These are phyloP conservation scores for Gymnodraco acuticeps DNA, from an alignment of 2,797 vertebrate species.

Conservation along the genomic window DNA sequence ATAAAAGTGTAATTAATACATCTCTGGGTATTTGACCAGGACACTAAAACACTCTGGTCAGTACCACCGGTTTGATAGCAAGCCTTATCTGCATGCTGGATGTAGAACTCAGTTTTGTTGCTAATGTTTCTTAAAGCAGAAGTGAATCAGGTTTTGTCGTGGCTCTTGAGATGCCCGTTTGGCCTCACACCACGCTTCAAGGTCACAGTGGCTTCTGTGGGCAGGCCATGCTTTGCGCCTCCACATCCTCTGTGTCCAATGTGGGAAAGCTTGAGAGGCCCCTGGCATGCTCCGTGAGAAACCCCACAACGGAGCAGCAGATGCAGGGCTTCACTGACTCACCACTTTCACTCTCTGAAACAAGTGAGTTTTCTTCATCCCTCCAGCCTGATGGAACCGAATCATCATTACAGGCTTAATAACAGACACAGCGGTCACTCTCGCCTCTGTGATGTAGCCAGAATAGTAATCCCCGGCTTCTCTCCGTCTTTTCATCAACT, in stretches of 20 bases:
- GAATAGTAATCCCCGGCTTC: constrained; percentile 63
- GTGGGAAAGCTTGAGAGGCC: constrained; percentile 79
- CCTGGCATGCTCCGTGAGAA: constrained; percentile 78
- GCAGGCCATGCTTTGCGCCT: constrained; percentile 75
- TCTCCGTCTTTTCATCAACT: constrained; percentile 74
- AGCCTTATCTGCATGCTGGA: constrained; percentile 3
- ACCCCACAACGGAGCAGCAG: constrained; percentile 72
- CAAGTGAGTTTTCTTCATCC: constrained; percentile 62
- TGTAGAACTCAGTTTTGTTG: constrained; percentile 22
- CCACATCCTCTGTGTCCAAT: constrained; percentile 81
- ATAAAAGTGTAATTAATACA: background rate
- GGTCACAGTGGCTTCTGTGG: constrained; percentile 80
- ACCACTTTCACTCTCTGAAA: constrained; percentile 63
- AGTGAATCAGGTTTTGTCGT: constrained; percentile 52
- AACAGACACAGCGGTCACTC: constrained; percentile 68
- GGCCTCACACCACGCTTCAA: constrained; percentile 66
- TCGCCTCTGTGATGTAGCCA: constrained; percentile 59
- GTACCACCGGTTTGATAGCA: background rate
- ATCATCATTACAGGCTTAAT: constrained; percentile 73
- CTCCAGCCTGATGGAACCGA: constrained; percentile 52
- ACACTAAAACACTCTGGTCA: background rate
- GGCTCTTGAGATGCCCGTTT: constrained; percentile 53
- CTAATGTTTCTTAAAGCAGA: constrained; percentile 41
- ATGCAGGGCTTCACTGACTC: constrained; percentile 62
- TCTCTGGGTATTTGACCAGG: background rate